phyloP scores from a whole-genome alignment of 2,113 vertebrate species.

The Gopherus flavomarginatus region DNA sequence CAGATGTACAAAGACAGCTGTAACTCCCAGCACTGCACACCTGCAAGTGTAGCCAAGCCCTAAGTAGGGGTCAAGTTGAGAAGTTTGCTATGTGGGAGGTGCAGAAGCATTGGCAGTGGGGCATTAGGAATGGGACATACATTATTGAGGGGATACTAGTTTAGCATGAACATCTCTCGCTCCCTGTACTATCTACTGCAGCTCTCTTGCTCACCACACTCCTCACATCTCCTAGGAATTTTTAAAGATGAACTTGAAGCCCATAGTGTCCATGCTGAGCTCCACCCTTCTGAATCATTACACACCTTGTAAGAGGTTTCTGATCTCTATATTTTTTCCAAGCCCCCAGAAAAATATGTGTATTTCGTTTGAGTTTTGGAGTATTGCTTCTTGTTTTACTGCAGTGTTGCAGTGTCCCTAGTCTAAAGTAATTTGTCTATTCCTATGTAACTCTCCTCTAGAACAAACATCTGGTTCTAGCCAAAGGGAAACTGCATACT shows the following conservation, averaged over 20 bases:
- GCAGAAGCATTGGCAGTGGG: neutral
- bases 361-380: neutral
- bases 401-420: neutral
- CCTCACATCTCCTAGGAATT: neutral
- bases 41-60: too few relatives aligned
- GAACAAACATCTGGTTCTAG: constrained; percentile 27
- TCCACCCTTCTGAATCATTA: neutral
- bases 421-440: neutral
- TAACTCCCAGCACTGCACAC: too few relatives aligned
- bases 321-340: neutral
- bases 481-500: neutral
- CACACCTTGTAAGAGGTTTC: neutral
- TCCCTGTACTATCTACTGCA: neutral
- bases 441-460: neutral
- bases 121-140: neutral
- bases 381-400: neutral
- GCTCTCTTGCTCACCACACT: neutral
- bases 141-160: neutral
- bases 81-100: neutral
- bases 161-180: neutral
- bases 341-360: neutral
- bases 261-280: neutral
- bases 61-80: neutral
- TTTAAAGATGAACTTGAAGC: neutral
- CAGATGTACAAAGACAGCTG: too few relatives aligned